Evolutionary conservation across 2,888 invertebrate genomes (phyloP).

Genomic region (Andrena dorsata): DNA sequence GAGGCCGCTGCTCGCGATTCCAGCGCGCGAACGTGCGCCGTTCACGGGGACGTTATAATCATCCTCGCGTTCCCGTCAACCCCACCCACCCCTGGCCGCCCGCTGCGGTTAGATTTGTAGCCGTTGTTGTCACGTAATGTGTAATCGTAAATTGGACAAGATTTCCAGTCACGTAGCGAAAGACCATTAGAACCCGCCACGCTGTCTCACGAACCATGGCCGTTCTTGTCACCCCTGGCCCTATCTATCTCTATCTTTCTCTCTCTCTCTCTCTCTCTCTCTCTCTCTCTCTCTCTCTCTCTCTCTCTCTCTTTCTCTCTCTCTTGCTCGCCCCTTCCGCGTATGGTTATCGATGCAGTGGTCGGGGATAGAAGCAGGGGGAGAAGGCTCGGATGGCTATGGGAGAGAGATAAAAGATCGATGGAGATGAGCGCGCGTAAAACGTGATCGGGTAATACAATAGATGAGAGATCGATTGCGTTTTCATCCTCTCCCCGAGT

Average conservation of each 20-base stretch:
- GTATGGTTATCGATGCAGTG: slow-evolving; percentile 49
- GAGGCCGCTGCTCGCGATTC: slow-evolving; percentile 21
- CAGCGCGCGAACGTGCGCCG: slow-evolving; percentile 6
- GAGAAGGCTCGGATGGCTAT: not conserved
- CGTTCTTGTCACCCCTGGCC: slow-evolving; percentile 65
- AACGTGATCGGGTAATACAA: slow-evolving; percentile 76
- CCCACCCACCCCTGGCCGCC: not conserved
- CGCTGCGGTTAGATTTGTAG: slow-evolving; percentile 34
- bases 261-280: not conserved
- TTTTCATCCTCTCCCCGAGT: slow-evolving; percentile 68
- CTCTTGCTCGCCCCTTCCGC: slow-evolving; percentile 5
- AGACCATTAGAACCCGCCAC: slow-evolving; percentile 74
- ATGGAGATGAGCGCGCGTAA: slow-evolving; percentile 70
- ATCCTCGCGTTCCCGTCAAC: slow-evolving; percentile 5
- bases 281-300: not conserved
- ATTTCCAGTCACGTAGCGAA: slow-evolving; percentile 81
- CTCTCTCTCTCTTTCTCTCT: not conserved
- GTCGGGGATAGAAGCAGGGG: slow-evolving; percentile 16
- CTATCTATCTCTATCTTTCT: too few relatives aligned
- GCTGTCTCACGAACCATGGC: slow-evolving; percentile 70
- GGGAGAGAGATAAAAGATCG: slow-evolving; percentile 54
- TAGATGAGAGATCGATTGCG: slow-evolving; percentile 76
- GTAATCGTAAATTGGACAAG: slow-evolving; percentile 79
- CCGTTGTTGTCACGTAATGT: slow-evolving; percentile 75
- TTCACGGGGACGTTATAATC: slow-evolving; percentile 42